Evolutionary conservation across 2,888 invertebrate genomes (phyloP), one percentile per base, ranked within the genome.

Genomic region (Hartigia nigra): DNA sequence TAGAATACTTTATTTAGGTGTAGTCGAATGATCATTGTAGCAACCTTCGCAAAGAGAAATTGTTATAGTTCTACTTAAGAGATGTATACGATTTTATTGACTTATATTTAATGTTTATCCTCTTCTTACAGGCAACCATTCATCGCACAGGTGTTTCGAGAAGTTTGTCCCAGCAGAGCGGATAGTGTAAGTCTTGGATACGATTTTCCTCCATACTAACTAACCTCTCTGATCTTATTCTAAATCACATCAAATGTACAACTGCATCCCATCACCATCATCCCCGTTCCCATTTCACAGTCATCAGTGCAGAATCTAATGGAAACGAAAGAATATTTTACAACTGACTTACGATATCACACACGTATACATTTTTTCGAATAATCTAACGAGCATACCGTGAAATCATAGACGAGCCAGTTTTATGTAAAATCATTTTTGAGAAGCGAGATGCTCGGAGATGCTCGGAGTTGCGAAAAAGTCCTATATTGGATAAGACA

Each of bases 91-190:
- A 55, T 55, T 9, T 55, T 55, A 23, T 55, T 23, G 23, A 55
- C 3, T 55, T 9, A 23, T 23, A 55, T 55, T 55, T 55, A 55
- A 55, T 23, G 1, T 14, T 23, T 55, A 55, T 55, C 23, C 55
- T 87, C 91, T 87, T 86, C 85, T 93, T 93, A 76, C 92, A 97
- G 96, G 92, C 95, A 96, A 93, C 93, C 94, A 87, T 94, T 96
- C 86, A 94, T 97, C 91, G 96, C 96, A 93, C 94, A 95, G 92
- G 94, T 96, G 92, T 96, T 95, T 94, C 95, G 95, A 93, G 94
- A 95, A 93, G 94, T 95, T 92, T 95, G 95, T 92, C 96, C 96
- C 86, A 94, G 95, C 91, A 94, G 94, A 93, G 94, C 94, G 84
- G 95, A 95, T 92, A 95, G 94, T 90, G 94, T 94, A 93, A 93